These are phyloP conservation scores for Sebastes steindachneri DNA, from an alignment of 2,797 vertebrate species.

Conservation along the genomic window DNA sequence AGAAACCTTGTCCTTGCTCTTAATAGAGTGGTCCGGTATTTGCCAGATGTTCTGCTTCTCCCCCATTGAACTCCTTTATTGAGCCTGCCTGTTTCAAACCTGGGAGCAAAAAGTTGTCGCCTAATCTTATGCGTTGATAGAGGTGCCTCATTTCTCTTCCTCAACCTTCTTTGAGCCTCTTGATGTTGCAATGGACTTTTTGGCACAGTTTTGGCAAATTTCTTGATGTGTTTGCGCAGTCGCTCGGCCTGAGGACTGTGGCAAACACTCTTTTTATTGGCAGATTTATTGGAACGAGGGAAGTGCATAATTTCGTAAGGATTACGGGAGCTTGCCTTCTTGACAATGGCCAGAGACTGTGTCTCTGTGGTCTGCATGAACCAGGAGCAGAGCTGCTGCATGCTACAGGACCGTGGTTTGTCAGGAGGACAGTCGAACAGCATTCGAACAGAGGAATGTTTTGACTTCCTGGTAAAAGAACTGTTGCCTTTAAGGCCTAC, in stretches of 20 bases:
- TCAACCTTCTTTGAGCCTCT: slow-evolving; percentile 82
- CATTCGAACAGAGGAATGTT: slow-evolving; percentile 86
- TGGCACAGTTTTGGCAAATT: slow-evolving; percentile 93
- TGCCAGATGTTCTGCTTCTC: slow-evolving; percentile 39
- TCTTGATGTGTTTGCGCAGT: slow-evolving; percentile 93
- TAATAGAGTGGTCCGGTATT: slow-evolving; percentile 64
- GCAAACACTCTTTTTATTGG: slow-evolving; percentile 82
- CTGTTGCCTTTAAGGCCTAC: slow-evolving; percentile 51
- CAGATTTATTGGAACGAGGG: slow-evolving; percentile 73
- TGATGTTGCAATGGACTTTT: slow-evolving; percentile 89
- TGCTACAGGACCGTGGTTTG: slow-evolving; percentile 85
- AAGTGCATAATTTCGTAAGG: slow-evolving; percentile 90
- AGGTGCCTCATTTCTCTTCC: slow-evolving; percentile 72
- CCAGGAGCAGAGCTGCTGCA: slow-evolving; percentile 93
- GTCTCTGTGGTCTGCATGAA: slow-evolving; percentile 99
- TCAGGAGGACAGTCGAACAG: slow-evolving; percentile 89
- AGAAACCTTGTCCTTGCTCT: slow-evolving; percentile 78
- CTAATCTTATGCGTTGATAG: slow-evolving; percentile 58
- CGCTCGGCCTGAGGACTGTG: slow-evolving; percentile 88
- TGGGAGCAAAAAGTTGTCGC: slow-evolving; percentile 64
- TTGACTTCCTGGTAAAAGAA: slow-evolving; percentile 66
- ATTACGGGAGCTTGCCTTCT: slow-evolving; percentile 91
- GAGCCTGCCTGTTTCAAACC: neutral
- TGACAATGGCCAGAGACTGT: slow-evolving; percentile 92
- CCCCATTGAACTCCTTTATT: slow-evolving; percentile 20